These are phyloP conservation scores for Saturnia japonica DNA, from an alignment of 2,888 invertebrate species.

Conservation along the genomic window DNA sequence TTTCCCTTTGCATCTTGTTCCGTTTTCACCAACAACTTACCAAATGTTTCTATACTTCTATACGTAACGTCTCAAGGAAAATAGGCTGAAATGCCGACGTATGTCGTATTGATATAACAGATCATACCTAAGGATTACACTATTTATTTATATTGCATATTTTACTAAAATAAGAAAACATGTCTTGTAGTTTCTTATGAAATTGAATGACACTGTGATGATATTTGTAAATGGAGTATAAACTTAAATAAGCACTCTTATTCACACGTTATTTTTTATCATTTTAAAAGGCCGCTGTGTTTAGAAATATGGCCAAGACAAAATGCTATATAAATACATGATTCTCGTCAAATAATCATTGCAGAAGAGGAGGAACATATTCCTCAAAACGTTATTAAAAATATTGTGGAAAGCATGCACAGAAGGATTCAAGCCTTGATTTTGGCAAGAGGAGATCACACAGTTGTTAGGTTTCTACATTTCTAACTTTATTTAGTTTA, in stretches of 20 bases:
- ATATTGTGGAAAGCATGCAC: too few relatives aligned
- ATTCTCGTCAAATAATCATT: too few relatives aligned
- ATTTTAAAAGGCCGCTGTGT: background rate
- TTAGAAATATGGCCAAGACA: background rate
- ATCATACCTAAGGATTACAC: slow-evolving; percentile 29
- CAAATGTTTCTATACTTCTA: slow-evolving; percentile 32
- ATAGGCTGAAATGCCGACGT: slow-evolving; percentile 38
- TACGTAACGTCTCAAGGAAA: slow-evolving; percentile 38
- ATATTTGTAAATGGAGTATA: background rate
- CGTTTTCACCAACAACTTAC: slow-evolving; percentile 37
- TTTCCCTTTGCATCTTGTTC: slow-evolving; percentile 56
- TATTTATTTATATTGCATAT: background rate
- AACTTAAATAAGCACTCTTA: background rate
- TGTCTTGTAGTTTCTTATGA: background rate
- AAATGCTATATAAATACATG: background rate
- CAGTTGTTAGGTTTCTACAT: too few relatives aligned
- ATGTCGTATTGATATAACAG: slow-evolving; percentile 39
- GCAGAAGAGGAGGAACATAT: too few relatives aligned
- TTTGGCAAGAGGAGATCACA: too few relatives aligned
- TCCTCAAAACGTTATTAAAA: too few relatives aligned
- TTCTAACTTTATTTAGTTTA: too few relatives aligned
- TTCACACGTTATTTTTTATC: background rate
- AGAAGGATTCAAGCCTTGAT: too few relatives aligned
- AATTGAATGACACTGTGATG: background rate
- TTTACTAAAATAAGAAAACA: background rate